Base-by-base conservation (phyloP, 2,113 vertebrate genomes). In the Serilophus lunatus region DNA sequence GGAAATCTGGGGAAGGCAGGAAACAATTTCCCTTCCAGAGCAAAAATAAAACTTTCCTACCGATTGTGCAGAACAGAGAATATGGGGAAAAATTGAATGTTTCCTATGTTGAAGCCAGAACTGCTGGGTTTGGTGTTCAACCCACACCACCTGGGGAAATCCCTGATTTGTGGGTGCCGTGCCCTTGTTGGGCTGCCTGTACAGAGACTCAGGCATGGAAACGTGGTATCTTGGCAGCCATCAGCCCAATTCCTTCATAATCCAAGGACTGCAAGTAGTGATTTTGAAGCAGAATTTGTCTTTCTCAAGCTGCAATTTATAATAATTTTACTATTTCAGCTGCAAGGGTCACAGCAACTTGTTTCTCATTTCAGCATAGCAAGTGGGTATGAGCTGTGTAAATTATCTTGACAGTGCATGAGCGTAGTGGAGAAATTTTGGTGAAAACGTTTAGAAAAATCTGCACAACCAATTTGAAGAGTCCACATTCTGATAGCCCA, bases 61-160 rank as follows among this genome's bases (percentile, higher is more conserved):
- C 29, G 45, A 45, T 53, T 12, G 22, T 25, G 45, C 19, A 36
- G 60, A 85, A 53, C 29, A 25, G 59, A 70, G 76, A 42, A 59
- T 9, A 24, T 0, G 0, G 13, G 29, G 77, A 57, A 72, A 93
- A 76, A 90, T 1, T 0, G 4, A 36, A 18, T 11, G 15, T 60
- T 94, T 88, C 56, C 60, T 65, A 1, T 0, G 1, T 2, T 59
- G 68, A 44, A 42, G 76, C 11, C 72, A 77, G 65, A 40, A 92
- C 65, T n/a, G 18, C 56, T 5, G 57, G 33, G 26, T 63, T 91
- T 83, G 13, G 9, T 92, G 54, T 53, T 59, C 68, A 14, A 25
- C 25, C 12, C 23, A n/a, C 14, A 4, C 5, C 28, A 12, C 12
- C 17, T 49, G 54, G 60, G 68, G 45, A 74, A 57, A 78, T 10